Base-by-base conservation (phyloP, 2,113 vertebrate genomes). In the Nibea coibor region DNA sequence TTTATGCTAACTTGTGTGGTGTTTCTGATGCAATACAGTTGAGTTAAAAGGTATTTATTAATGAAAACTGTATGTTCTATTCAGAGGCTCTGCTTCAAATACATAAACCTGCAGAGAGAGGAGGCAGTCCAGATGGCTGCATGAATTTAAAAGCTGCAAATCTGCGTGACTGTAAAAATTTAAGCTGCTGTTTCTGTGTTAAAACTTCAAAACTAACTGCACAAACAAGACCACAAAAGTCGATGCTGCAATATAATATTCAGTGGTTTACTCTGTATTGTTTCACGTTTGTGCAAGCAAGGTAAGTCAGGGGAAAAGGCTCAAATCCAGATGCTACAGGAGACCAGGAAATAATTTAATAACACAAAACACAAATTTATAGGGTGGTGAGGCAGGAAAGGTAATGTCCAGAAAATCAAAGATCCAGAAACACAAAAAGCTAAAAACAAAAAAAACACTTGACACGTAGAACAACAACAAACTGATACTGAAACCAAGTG, bases 71-170 rank as follows among this genome's bases (percentile, higher is more conserved):
- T 64, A 14, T 58, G 24, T 69, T 67, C 75, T 76, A 35, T 61
- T 54, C 50, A 22, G 53, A 72, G 47, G 31, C 67, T 72, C 28
- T 42, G 51, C 61, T 62, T 61, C 68, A 75, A 57, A 84, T n/a
- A 75, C 17, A 57, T 48, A 71, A 39, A 65, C 72, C 76, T 78
- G 75, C 83, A 82, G 87, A 14, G 69, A 57, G 59, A 26, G 28
- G 48, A 66, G 54, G 57, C 68, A 22, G 61, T 42, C 80, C 86
- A 90, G 82, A 90, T 77, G 82, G 78, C 75, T 10, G 57, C 17
- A 59, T 83, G 73, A 68, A 59, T 76, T 81, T 39, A 61, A 67
- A 84, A 66, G 68, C 45, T 53, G 62, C 35, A 78, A 81, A 84
- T 73, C 50, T 9, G 74, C 48, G 69, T 6, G 67, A 67, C 61